Conservation (phyloP, 1,140 invertebrate genomes). For the Drosophila tristis region DNA sequence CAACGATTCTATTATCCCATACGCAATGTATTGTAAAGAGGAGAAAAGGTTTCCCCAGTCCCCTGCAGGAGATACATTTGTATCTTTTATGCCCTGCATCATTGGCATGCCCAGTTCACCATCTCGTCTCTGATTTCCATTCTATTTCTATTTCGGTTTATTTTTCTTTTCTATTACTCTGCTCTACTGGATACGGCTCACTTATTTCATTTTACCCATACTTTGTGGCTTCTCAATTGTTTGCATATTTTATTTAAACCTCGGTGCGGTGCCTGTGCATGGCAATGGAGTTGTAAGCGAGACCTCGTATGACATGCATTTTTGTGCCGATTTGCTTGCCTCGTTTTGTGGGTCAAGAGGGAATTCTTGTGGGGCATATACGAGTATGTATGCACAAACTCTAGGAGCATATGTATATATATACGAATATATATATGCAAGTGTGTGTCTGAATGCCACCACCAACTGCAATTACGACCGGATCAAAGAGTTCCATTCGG, state of each 20-base stretch:
- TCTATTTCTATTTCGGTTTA: conserved; percentile 27
- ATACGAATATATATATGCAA: conserved; percentile 25
- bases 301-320: conserved; percentile 50
- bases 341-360: conserved; percentile 68
- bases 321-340: conserved; percentile 57
- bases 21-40: conserved; percentile 29
- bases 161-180: conserved; percentile 22
- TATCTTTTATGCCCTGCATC: conserved; percentile 56
- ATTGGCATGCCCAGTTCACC: conserved; percentile 39
- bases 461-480: conserved; percentile 35
- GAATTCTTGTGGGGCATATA: not conserved
- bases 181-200: conserved; percentile 52
- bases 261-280: conserved; percentile 14
- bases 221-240: conserved; percentile 63
- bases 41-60: not conserved
- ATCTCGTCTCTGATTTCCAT: conserved; percentile 3
- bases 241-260: conserved; percentile 67
- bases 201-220: conserved; percentile 65
- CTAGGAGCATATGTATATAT: not conserved
- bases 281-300: conserved; percentile 12
- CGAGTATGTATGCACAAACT: not conserved
- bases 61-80: conserved; percentile 18
- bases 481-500: conserved; percentile 37
- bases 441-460: conserved; percentile 23
- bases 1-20: conserved; percentile 29